These are phyloP conservation scores for Clistopyga incitator DNA, from an alignment of 2,888 invertebrate genomes.

Conservation along the genomic window DNA sequence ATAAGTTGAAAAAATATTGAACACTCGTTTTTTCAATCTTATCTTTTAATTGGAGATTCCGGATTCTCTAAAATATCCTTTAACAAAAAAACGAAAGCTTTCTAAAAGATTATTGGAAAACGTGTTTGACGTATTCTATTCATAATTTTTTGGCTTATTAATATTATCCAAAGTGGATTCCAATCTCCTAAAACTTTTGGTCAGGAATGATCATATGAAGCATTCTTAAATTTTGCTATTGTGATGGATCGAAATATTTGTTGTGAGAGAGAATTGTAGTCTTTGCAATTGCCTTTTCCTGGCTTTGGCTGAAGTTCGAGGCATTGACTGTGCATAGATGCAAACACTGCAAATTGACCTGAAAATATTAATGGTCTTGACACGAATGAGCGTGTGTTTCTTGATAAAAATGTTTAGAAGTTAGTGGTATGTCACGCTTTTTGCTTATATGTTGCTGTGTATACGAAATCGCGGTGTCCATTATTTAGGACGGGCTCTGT, in stretches of 20 bases:
- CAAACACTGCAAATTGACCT: background rate
- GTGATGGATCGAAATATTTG: background rate
- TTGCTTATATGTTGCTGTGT: constrained; percentile 77
- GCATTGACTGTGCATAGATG: background rate
- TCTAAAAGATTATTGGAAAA: too few relatives aligned
- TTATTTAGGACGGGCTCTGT: constrained; percentile 84
- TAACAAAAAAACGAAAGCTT: too few relatives aligned
- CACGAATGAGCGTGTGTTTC: constrained; percentile 13
- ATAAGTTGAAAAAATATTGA: too few relatives aligned
- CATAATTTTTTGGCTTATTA: too few relatives aligned
- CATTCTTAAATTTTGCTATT: background rate
- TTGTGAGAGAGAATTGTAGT: too few relatives aligned
- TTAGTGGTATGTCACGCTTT: constrained; percentile 61
- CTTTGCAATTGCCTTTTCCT: background rate
- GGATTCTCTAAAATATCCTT: too few relatives aligned
- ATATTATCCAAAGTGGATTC: too few relatives aligned
- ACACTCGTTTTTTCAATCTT: too few relatives aligned
- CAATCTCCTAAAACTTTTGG: too few relatives aligned
- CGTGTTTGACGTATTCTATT: too few relatives aligned
- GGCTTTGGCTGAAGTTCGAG: background rate
- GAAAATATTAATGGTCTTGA: constrained; percentile 4
- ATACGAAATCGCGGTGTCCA: constrained; percentile 83
- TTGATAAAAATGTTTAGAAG: constrained; percentile 26
- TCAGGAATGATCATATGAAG: too few relatives aligned
- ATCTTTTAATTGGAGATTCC: too few relatives aligned